Base-by-base conservation (phyloP, 2,888 invertebrate genomes). In the Agriopis leucophaearia region DNA sequence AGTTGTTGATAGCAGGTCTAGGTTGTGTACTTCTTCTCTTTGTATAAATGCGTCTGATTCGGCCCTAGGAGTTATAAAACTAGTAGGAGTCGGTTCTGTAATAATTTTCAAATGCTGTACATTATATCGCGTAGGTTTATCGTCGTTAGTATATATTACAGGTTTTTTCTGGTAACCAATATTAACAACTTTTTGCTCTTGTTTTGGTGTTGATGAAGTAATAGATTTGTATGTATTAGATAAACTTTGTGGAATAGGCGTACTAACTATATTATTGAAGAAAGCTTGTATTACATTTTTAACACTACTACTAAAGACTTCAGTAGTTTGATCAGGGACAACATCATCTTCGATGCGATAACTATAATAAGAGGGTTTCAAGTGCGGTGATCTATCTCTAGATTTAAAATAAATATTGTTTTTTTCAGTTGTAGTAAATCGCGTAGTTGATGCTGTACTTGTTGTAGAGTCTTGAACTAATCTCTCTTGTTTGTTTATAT, bases 241-340 rank as follows among this genome's bases (percentile, higher is more conserved):
- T 65, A 75, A 67, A 27, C 79, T 44, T 69, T 79, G 71, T 16
- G 82, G 80, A 44, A 74, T 71, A 9, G 87, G 74, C 36, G 85
- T 79, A 68, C 80, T 85, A 7, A 72, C 81, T 52, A 90, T 82
- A 72, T 86, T 87, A 71, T 87, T 87, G 50, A 93, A 85, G 69
- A 94, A 92, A 35, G 89, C 85, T 82, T 87, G 89, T 44, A 94
- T 86, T 1, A 92, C 87, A 75, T 88, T 89, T 83, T 87, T 90
- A 1, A 92, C 89, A 71, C 83, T 89, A 64, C 86, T 85, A 72
- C 85, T 88, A 71, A 93, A 89, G 55, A 92, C 81, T 82, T 93
- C 92, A 12, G 93, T 92, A 0, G 94, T 92, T 71, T 90, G 88
- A 72, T 92, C 88, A 45, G 88, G 84, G 10, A 88, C 73, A 13